Percentiles rank a stretch among this genome's conserved stretches.
Evolutionary conservation across 2,888 invertebrate genomes (phyloP).

Genomic region (Cryptosula pallasiana): DNA sequence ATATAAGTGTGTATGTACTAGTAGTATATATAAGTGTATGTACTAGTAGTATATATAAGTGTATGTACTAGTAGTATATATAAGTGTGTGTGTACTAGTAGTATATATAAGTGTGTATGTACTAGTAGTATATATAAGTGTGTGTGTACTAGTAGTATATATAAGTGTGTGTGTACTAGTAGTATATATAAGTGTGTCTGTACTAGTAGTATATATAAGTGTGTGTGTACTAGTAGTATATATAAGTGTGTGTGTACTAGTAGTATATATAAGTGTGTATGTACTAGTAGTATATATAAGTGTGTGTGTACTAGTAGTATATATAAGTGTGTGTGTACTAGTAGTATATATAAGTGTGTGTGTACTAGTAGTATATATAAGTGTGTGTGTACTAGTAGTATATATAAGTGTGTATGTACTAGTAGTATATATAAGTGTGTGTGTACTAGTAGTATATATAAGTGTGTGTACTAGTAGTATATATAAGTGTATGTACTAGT

Average conservation of each 20-base stretch:
- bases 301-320: too few species aligned
- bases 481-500: not conserved
- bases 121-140: too few species aligned
- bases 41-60: not conserved
- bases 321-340: constrained; percentile 58
- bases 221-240: too few species aligned
- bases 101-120: constrained; percentile 57
- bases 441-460: too few species aligned
- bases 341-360: too few species aligned
- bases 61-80: not conserved
- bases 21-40: too few species aligned
- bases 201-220: too few species aligned
- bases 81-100: too few species aligned
- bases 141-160: not conserved
- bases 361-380: not conserved
- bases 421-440: constrained; percentile 57
- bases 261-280: not conserved
- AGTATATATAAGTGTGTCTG: not conserved
- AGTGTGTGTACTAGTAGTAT: not conserved
- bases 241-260: not conserved
- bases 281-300: not conserved
- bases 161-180: not conserved
- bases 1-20: constrained; percentile 58
- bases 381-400: not conserved
- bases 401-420: too few species aligned